Percentiles rank a stretch among this genome's conserved stretches.
Evolutionary conservation across 1,140 invertebrate genomes (phyloP).

Genomic region (Nomia melanderi): DNA sequence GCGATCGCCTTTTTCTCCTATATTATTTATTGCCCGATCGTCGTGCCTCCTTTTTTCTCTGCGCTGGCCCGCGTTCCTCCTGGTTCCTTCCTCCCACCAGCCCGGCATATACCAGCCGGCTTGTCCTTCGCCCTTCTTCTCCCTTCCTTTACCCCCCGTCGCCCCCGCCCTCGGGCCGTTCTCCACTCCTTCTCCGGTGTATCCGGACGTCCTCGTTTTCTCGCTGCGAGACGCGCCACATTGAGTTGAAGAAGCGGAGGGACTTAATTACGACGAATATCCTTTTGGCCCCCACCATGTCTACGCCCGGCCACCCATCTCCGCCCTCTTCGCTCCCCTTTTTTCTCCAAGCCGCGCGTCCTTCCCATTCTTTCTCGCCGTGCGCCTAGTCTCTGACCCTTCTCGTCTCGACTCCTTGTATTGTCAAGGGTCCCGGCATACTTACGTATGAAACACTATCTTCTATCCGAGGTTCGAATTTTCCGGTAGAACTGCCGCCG

Average conservation of each 20-base stretch:
- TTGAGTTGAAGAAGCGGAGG: constrained; percentile 71
- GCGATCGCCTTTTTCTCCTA: constrained; percentile 75
- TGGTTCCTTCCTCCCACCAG: constrained; percentile 17
- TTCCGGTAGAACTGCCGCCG: background rate
- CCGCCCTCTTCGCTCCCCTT: constrained; percentile 4
- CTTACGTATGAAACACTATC: background rate
- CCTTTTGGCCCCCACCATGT: constrained; percentile 48
- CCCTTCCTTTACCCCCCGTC: background rate
- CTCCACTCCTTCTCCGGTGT: constrained; percentile 33
- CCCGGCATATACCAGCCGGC: background rate
- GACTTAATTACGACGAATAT: constrained; percentile 78
- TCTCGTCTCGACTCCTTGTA: background rate
- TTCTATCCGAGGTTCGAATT: background rate
- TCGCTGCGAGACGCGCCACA: constrained; percentile 44
- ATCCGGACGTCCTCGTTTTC: constrained; percentile 36
- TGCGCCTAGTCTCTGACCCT: background rate
- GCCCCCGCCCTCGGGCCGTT: too few species aligned
- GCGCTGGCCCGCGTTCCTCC: constrained; percentile 13
- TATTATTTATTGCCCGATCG: constrained; percentile 78
- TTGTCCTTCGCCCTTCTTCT: constrained; percentile 30
- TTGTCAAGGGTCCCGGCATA: too few species aligned
- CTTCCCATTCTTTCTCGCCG: constrained; percentile 14
- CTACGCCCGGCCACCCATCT: constrained; percentile 5
- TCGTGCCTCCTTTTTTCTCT: constrained; percentile 68
- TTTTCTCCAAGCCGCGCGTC: background rate